Evolutionary conservation across 2,113 vertebrate genomes (phyloP).

Genomic region (Actenoides lindsayi): DNA sequence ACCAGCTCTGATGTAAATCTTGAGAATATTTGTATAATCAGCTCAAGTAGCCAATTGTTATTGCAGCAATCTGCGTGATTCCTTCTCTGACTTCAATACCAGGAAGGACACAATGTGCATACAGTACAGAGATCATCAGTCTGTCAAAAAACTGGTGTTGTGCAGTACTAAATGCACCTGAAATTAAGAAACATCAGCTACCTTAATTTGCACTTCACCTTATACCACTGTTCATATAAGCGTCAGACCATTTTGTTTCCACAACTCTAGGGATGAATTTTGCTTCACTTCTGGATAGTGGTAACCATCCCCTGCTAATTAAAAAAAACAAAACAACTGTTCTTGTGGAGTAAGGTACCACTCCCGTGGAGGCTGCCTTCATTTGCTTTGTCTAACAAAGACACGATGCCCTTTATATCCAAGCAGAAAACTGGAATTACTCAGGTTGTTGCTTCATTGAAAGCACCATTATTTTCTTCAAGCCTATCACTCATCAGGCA

Average conservation of each 20-base stretch:
- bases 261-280: background rate
- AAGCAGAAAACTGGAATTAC: background rate
- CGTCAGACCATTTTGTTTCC: fast-evolving
- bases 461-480: background rate
- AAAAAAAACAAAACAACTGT: background rate
- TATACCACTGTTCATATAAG: background rate
- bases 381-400: background rate
- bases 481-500: background rate
- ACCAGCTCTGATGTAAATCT: background rate
- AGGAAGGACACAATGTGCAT: background rate
- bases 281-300: background rate
- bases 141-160: background rate
- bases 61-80: background rate
- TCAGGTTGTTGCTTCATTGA: background rate
- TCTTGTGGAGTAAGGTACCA: background rate
- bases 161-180: background rate
- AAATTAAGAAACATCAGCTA: background rate
- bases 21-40: background rate
- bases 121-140: background rate
- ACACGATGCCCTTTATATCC: background rate
- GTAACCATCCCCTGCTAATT: background rate
- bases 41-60: background rate
- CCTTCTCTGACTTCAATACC: background rate
- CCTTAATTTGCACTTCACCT: background rate
- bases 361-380: background rate